A percentile compares a stretch with the other conserved stretches of the same genome.
These are phyloP conservation scores for Epizoanthus ramosus DNA, from an alignment of 92 coral and sea anemone genomes.

Conservation along the genomic window DNA sequence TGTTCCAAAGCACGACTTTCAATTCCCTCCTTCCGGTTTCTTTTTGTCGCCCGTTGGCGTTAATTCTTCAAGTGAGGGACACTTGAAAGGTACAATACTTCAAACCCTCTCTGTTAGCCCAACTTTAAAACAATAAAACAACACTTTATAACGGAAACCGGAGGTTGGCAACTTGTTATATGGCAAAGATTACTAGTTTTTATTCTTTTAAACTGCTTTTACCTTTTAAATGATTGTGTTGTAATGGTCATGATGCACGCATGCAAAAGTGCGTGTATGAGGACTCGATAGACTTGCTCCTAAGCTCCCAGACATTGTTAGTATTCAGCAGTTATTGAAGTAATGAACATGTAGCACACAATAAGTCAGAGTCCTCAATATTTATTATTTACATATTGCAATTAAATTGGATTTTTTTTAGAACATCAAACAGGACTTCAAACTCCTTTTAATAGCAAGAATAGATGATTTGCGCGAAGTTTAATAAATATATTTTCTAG, in stretches of 20 bases:
- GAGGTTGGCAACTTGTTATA: background rate
- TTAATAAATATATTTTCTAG: conserved; percentile 12
- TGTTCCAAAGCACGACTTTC: background rate
- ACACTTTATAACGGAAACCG: conserved; percentile 19
- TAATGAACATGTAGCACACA: background rate
- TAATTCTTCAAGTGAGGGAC: conserved; percentile 2
- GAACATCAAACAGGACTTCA: background rate
- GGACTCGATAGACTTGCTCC: background rate
- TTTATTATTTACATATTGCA: background rate
- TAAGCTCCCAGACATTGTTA: background rate
- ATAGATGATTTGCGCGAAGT: background rate
- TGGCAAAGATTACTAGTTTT: background rate
- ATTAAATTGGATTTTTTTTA: background rate
- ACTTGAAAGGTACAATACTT: conserved; percentile 28
- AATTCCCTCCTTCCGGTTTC: conserved; percentile 13
- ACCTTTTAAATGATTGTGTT: background rate
- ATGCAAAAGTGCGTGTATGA: background rate
- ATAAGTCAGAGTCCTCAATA: too few species aligned
- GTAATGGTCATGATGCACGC: background rate
- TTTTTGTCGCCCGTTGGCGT: background rate
- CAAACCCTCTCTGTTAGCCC: background rate
- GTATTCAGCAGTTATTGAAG: background rate
- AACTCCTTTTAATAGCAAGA: background rate
- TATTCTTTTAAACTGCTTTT: background rate
- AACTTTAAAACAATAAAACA: conserved; percentile 24